Percentiles rank a stretch among this genome's conserved stretches.
phyloP scores from a whole-genome alignment of 2,888 invertebrate genomes.

The Platynereis dumerilii region DNA sequence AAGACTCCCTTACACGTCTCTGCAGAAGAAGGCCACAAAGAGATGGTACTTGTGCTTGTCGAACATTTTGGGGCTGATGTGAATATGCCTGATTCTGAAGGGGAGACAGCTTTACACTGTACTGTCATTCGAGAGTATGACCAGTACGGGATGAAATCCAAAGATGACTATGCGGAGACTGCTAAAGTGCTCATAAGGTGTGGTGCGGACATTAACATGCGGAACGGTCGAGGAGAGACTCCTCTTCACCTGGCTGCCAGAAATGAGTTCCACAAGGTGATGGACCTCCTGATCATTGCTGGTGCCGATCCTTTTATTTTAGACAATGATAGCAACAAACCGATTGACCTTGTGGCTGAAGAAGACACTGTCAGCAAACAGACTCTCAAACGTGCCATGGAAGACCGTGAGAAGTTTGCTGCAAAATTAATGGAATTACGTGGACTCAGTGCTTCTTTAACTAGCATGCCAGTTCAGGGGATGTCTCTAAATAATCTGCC shows the following conservation, averaged over 20 bases:
- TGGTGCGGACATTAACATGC: conserved; percentile 36
- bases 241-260: conserved; percentile 40
- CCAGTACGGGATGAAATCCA: conserved; percentile 41
- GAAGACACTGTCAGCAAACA: conserved; percentile 39
- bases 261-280: conserved; percentile 41
- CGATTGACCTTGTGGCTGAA: conserved; percentile 37
- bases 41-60: conserved; percentile 32
- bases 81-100: conserved; percentile 37
- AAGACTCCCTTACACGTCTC: conserved; percentile 40
- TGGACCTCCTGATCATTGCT: conserved; percentile 36
- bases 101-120: conserved; percentile 35
- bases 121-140: conserved; percentile 36
- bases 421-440: conserved; percentile 35
- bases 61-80: conserved; percentile 37
- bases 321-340: conserved; percentile 36
- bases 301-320: conserved; percentile 37
- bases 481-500: conserved; percentile 18
- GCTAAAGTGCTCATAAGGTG: conserved; percentile 33
- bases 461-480: conserved; percentile 13
- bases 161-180: conserved; percentile 41
- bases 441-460: conserved; percentile 31
- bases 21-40: conserved; percentile 39
- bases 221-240: conserved; percentile 39
- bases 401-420: conserved; percentile 34
- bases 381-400: conserved; percentile 35